phyloP scores from a whole-genome alignment of 1,140 invertebrate genomes.

The Babylonia areolata region DNA sequence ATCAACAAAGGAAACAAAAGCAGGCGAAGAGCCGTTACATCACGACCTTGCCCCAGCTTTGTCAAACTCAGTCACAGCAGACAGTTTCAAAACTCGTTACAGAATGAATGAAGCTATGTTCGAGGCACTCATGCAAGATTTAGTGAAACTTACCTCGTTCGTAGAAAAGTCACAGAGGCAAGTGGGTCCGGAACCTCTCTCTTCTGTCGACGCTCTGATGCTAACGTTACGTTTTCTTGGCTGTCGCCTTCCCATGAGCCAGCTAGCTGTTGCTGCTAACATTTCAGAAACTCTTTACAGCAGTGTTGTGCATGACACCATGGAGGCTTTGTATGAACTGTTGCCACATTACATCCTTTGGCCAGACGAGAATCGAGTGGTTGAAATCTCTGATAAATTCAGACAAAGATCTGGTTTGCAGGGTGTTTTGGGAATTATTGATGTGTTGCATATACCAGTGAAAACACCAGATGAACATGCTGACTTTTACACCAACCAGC shows the following conservation, averaged over 20 bases:
- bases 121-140: constrained; percentile 29
- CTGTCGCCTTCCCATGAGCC: neutral
- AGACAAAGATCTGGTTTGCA: constrained; percentile 9
- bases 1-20: neutral
- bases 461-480: constrained; percentile 20
- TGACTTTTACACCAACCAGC: constrained; percentile 37
- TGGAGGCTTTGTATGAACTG: constrained; percentile 34
- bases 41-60: neutral
- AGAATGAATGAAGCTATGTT: constrained; percentile 39
- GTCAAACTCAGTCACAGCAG: neutral
- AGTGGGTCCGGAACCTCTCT: neutral
- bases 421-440: constrained; percentile 35
- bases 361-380: constrained; percentile 9
- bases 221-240: constrained; percentile 41
- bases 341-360: constrained; percentile 39
- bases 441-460: constrained; percentile 34
- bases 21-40: neutral
- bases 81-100: constrained; percentile 29
- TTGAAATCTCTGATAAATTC: neutral
- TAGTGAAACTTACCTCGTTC: constrained; percentile 8
- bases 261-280: constrained; percentile 28
- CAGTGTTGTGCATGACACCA: constrained; percentile 4
- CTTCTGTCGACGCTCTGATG: constrained; percentile 8
- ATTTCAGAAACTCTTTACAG: neutral
- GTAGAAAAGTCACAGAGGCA: neutral